phyloP scores from a whole-genome alignment of 2,888 invertebrate genomes.

The Polietes domitor region DNA sequence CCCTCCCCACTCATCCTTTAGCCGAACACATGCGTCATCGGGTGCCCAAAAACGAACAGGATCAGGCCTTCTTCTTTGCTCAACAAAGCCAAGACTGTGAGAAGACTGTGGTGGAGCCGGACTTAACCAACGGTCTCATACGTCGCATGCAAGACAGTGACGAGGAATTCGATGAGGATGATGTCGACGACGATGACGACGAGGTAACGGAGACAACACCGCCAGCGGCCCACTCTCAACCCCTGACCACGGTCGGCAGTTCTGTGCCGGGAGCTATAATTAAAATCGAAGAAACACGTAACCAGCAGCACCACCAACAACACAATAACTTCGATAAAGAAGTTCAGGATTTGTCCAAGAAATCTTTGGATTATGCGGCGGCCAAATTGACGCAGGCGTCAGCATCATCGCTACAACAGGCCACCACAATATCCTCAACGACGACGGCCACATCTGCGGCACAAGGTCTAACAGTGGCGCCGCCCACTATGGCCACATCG shows the following conservation, averaged over 20 bases:
- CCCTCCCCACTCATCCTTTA: constrained; percentile 56
- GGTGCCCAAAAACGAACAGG: constrained; percentile 78
- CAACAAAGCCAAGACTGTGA: constrained; percentile 77
- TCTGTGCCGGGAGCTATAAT: constrained; percentile 64
- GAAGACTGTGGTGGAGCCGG: constrained; percentile 79
- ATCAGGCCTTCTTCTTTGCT: constrained; percentile 75
- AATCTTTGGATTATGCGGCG: constrained; percentile 68
- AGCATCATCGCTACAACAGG: constrained; percentile 42
- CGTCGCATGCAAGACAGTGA: constrained; percentile 79
- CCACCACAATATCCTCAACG: constrained; percentile 57
- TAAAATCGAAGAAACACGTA: constrained; percentile 68
- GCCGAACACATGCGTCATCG: constrained; percentile 81
- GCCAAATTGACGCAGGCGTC: constrained; percentile 31
- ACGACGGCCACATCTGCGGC: constrained; percentile 41
- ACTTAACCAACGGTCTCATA: constrained; percentile 79
- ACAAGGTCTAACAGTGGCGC: not conserved
- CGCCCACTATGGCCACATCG: not conserved
- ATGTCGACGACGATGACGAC: constrained; percentile 77
- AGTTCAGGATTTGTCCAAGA: constrained; percentile 76
- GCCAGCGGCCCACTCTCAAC: constrained; percentile 69
- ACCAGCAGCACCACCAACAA: constrained; percentile 68
- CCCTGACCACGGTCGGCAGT: constrained; percentile 63
- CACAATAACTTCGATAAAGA: constrained; percentile 73
- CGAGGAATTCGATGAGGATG: constrained; percentile 79
- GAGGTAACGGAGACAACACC: constrained; percentile 69